Evolutionary conservation across 2,113 vertebrate genomes (phyloP).

Genomic region (Electrona antarctica): DNA sequence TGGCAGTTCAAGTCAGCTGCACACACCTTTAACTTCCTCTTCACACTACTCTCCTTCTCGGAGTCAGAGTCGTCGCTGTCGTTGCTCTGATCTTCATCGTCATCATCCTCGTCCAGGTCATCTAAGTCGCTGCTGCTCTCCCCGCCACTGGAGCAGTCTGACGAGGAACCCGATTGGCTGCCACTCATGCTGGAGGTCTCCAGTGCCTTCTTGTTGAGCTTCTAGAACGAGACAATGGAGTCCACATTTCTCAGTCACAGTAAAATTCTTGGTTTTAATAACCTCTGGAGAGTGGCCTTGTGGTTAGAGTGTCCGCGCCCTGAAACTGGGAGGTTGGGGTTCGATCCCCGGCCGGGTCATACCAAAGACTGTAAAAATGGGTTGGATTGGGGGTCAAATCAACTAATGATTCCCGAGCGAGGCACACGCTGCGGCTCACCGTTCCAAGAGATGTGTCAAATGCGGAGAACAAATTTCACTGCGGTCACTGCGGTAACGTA

Average conservation of each 20-base stretch:
- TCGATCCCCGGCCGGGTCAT: too few species aligned
- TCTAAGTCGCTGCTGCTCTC: conserved; percentile 90
- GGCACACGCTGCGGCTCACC: too few species aligned
- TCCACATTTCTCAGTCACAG: conserved; percentile 19
- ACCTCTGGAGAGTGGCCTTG: too few species aligned
- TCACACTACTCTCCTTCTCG: conserved; percentile 80
- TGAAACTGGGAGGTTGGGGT: too few species aligned
- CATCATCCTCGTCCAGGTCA: conserved; percentile 87
- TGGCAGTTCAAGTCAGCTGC: neutral
- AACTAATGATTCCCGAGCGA: too few species aligned
- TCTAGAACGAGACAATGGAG: conserved; percentile 65
- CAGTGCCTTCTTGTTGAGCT: conserved; percentile 83
- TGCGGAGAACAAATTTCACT: too few species aligned
- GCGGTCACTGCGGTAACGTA: too few species aligned
- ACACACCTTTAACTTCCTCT: conserved; percentile 84
- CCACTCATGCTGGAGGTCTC: conserved; percentile 90
- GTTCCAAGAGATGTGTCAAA: too few species aligned
- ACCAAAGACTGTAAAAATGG: too few species aligned
- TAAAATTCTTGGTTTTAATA: neutral
- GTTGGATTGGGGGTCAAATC: too few species aligned
- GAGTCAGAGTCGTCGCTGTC: conserved; percentile 90
- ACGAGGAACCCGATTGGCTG: conserved; percentile 90
- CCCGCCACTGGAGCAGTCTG: conserved; percentile 89
- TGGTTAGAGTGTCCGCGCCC: too few species aligned
- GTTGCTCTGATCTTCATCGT: conserved; percentile 82